Conservation (phyloP, 2,888 invertebrate genomes). For the Germaria angustata region DNA sequence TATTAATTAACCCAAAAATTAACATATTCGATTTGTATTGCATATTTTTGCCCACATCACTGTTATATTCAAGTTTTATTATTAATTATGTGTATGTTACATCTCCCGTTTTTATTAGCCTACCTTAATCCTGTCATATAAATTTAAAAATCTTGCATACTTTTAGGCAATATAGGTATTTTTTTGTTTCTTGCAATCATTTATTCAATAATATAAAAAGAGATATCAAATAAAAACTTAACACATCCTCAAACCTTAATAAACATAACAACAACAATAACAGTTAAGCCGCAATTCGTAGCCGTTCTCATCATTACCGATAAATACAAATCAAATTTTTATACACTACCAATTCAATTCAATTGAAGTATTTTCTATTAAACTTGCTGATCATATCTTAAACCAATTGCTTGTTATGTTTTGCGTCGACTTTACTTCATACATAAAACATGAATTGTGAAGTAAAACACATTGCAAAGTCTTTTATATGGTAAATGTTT, state of each 20-base stretch:
- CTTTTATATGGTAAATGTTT: slow-evolving; percentile 33
- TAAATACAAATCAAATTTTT: slow-evolving; percentile 53
- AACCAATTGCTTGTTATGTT: neutral
- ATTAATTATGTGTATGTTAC: too few relatives aligned
- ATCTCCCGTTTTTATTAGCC: neutral
- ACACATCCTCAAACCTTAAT: slow-evolving; percentile 12
- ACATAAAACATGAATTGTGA: neutral
- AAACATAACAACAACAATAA: slow-evolving; percentile 10
- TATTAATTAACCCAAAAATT: too few relatives aligned
- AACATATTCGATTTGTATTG: too few relatives aligned
- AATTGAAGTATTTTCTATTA: slow-evolving; percentile 14
- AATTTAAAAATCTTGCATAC: neutral
- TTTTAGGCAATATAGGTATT: neutral
- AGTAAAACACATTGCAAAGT: slow-evolving; percentile 38
- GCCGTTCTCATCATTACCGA: slow-evolving; percentile 26
- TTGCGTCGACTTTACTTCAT: neutral
- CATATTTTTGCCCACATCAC: too few relatives aligned
- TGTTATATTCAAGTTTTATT: too few relatives aligned
- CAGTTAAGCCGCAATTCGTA: neutral
- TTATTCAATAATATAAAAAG: neutral
- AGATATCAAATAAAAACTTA: slow-evolving; percentile 17
- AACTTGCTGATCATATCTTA: neutral
- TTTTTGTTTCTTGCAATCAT: neutral
- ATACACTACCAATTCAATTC: slow-evolving; percentile 41
- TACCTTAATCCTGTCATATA: neutral